A percentile compares a stretch with the other conserved stretches of the same genome.
Conservation (phyloP, 2,888 invertebrate genomes). For the Synanthedon tipuliformis region DNA sequence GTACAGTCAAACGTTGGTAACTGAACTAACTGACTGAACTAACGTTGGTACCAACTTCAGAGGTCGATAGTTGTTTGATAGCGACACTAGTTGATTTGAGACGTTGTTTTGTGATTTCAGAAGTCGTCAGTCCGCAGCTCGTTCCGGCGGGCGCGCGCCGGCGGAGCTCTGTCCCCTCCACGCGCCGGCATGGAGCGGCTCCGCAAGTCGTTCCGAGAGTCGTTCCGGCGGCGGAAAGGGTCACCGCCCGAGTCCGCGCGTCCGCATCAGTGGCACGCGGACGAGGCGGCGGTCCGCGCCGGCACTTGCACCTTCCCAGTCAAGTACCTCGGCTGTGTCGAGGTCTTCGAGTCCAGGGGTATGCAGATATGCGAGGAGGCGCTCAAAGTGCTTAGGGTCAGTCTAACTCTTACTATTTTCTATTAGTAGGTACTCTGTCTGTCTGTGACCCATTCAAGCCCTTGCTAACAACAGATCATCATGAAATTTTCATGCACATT, state of each 20-base stretch:
- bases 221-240: slow-evolving; percentile 92
- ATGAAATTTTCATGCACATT: no score
- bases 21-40: no score
- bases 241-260: slow-evolving; percentile 90
- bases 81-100: slow-evolving; percentile 3
- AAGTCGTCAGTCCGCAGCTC: slow-evolving; percentile 64
- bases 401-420: slow-evolving; percentile 24
- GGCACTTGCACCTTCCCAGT: slow-evolving; percentile 98
- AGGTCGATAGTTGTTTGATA: neutral
- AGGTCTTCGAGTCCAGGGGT: slow-evolving; percentile 98
- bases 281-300: slow-evolving; percentile 94
- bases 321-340: slow-evolving; percentile 98
- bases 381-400: slow-evolving; percentile 93
- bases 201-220: slow-evolving; percentile 90
- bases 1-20: no score
- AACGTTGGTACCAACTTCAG: no score
- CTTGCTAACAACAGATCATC: no score
- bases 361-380: slow-evolving; percentile 99
- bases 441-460: no score
- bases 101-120: slow-evolving; percentile 21
- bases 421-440: no score
- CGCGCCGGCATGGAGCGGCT: slow-evolving; percentile 85
- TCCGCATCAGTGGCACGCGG: slow-evolving; percentile 98
- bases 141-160: slow-evolving; percentile 22
- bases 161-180: slow-evolving; percentile 60